Conservation (phyloP, 2,113 vertebrate species). For the Octodon degus region DNA sequence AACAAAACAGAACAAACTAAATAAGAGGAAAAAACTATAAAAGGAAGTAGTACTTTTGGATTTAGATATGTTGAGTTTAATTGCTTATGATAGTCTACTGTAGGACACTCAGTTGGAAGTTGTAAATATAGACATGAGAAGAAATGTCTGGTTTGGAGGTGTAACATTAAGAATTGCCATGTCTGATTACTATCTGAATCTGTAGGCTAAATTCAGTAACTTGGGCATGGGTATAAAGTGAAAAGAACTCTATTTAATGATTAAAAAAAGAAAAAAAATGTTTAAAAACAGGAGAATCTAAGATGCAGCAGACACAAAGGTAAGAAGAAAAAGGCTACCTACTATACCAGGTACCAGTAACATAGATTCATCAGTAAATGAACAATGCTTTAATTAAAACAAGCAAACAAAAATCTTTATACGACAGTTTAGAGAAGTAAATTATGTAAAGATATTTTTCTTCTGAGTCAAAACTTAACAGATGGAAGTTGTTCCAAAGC, state of each 20-base stretch:
- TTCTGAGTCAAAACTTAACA: conserved; percentile 35
- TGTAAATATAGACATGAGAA: neutral
- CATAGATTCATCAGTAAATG: neutral
- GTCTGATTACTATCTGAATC: neutral
- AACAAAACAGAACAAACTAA: neutral
- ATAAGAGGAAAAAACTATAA: neutral
- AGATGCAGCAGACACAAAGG: neutral
- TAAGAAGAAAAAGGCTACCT: neutral
- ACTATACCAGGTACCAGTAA: neutral
- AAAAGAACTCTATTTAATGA: neutral
- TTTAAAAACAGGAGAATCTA: neutral
- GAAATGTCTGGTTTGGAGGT: neutral
- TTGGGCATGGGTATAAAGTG: neutral
- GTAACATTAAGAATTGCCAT: neutral
- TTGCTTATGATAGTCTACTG: neutral
- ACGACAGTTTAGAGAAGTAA: neutral
- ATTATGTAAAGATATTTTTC: conserved; percentile 45
- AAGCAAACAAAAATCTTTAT: neutral
- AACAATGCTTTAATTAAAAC: neutral
- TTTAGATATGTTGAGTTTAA: neutral
- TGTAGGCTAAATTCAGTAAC: neutral
- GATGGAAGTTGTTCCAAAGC: neutral
- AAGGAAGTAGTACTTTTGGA: neutral
- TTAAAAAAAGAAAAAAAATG: neutral
- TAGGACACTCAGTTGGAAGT: neutral